phyloP scores from a whole-genome alignment of 1,140 invertebrate species.

The Trichonephila clavipes region DNA sequence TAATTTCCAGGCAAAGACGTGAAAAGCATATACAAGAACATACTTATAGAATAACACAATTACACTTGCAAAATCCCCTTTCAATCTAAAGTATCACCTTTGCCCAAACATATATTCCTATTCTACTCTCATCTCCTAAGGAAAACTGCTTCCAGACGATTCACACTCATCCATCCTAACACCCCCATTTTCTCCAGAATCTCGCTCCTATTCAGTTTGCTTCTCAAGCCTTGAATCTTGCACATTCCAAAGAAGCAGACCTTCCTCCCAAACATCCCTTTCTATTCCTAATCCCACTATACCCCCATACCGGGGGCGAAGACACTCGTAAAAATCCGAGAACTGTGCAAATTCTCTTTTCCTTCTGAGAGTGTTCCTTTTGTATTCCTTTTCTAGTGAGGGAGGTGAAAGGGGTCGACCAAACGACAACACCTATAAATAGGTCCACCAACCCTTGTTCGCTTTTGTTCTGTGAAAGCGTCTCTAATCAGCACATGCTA shows the following conservation, averaged over 20 bases:
- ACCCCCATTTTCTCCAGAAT: neutral
- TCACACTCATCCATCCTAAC: neutral
- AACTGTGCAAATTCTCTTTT: slow-evolving; percentile 13
- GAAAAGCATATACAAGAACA: too few species aligned
- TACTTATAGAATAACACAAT: too few species aligned
- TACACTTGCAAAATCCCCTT: too few species aligned
- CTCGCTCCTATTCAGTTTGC: neutral
- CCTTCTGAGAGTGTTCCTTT: neutral
- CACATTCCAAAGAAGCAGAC: neutral
- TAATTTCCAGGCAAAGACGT: too few species aligned
- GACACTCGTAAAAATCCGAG: neutral
- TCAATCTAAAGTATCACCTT: too few species aligned
- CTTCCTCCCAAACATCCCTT: neutral
- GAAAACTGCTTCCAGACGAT: neutral
- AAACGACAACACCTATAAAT: slow-evolving; percentile 23
- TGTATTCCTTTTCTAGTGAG: neutral
- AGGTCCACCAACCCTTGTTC: neutral
- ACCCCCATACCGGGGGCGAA: neutral
- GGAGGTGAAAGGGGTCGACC: neutral
- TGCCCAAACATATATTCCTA: too few species aligned
- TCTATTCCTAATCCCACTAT: neutral
- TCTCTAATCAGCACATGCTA: slow-evolving; percentile 14
- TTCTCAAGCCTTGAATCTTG: neutral
- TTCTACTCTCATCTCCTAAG: too few species aligned
- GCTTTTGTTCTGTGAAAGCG: neutral